Conservation (phyloP, 2,797 vertebrate species). For the Hipposideros larvatus region DNA sequence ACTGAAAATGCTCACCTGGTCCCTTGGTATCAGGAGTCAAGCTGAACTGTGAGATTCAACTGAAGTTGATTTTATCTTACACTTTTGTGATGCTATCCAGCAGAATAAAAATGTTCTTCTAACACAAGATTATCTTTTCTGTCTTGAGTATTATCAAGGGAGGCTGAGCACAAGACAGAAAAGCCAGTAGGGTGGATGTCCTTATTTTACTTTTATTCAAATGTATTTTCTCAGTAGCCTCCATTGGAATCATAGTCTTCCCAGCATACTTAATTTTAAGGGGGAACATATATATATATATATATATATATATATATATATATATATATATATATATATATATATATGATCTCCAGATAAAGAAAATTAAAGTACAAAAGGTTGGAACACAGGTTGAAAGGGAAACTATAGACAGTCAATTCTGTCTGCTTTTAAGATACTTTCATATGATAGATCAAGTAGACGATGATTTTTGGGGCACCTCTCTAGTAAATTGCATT, state of each 20-base stretch:
- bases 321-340: too few relatives aligned
- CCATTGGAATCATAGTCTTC: neutral
- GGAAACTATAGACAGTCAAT: neutral
- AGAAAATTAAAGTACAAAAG: neutral
- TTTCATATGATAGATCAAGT: neutral
- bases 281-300: too few relatives aligned
- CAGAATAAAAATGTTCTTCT: neutral
- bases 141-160: neutral
- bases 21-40: neutral
- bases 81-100: neutral
- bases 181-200: neutral
- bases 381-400: neutral
- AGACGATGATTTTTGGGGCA: neutral
- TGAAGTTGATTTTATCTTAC: neutral
- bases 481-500: neutral
- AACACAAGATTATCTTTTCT: neutral
- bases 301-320: too few relatives aligned
- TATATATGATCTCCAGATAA: neutral
- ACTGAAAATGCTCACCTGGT: neutral
- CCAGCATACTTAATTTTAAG: neutral
- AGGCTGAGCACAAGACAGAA: neutral
- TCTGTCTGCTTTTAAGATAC: neutral
- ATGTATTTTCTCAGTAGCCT: neutral
- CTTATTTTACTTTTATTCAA: neutral
- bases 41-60: neutral